These are phyloP conservation scores for Ochropacha duplaris DNA, from an alignment of 2,888 invertebrate genomes.

Conservation along the genomic window DNA sequence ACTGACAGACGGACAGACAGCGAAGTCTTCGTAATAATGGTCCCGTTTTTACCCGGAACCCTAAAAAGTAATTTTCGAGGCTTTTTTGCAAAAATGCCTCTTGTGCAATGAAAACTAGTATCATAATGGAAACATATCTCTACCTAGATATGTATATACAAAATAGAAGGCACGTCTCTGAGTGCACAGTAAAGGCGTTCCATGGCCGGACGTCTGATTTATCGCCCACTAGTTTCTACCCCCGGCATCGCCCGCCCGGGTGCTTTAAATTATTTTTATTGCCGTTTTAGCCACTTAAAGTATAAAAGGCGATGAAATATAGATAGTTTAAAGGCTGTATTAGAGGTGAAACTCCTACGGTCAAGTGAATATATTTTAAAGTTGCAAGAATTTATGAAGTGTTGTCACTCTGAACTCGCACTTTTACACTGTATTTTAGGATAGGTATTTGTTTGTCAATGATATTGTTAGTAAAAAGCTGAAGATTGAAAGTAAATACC, in stretches of 20 bases:
- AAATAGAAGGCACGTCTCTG: slow-evolving; percentile 29
- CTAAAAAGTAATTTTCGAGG: too few species aligned
- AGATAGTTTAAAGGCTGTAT: slow-evolving; percentile 4
- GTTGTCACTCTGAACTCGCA: neutral
- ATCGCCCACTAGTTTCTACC: slow-evolving; percentile 24
- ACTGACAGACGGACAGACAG: too few species aligned
- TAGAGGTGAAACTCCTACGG: slow-evolving; percentile 1
- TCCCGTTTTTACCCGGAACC: too few species aligned
- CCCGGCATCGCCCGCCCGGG: slow-evolving; percentile 21
- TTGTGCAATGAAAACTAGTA: neutral
- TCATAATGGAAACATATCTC: neutral
- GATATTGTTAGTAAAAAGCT: too few species aligned
- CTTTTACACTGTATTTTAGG: neutral
- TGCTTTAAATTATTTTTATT: slow-evolving; percentile 7
- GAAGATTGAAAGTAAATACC: too few species aligned
- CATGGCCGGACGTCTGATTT: slow-evolving; percentile 27
- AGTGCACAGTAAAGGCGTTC: slow-evolving; percentile 38
- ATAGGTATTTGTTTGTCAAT: neutral
- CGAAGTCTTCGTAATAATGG: too few species aligned
- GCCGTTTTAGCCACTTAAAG: slow-evolving; percentile 5
- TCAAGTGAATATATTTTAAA: neutral
- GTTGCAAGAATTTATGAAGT: neutral
- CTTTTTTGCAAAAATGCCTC: too few species aligned
- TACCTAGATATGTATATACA: slow-evolving; percentile 18
- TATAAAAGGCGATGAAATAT: slow-evolving; percentile 3